phyloP scores from a whole-genome alignment of 1,140 invertebrate species.

The Wiebesia pumilae region DNA sequence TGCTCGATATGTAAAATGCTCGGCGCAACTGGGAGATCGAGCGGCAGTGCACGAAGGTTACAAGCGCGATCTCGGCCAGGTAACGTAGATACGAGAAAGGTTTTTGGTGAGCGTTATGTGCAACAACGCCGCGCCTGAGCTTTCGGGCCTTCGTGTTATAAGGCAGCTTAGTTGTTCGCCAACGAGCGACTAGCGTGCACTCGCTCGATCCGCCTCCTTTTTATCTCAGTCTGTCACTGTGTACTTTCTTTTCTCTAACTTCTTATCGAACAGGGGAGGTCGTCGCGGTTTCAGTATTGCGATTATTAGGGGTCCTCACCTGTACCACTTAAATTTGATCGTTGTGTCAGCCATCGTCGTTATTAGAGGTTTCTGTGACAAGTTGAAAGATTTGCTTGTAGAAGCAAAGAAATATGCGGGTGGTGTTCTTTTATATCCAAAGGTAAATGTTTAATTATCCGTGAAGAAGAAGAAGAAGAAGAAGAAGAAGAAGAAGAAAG shows the following conservation, averaged over 20 bases:
- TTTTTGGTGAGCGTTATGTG: background rate
- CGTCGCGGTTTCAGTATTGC: background rate
- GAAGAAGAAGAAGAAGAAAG: background rate
- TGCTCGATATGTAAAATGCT: background rate
- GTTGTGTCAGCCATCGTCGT: too few relatives aligned
- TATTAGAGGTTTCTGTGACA: background rate
- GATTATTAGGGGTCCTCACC: background rate
- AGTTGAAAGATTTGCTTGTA: background rate
- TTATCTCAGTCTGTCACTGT: background rate
- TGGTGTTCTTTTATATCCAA: background rate
- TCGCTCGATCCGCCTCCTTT: slow-evolving; percentile 43
- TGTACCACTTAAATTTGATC: background rate
- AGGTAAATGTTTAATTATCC: background rate
- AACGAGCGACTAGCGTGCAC: slow-evolving; percentile 63
- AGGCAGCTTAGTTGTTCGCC: slow-evolving; percentile 60
- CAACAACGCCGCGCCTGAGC: slow-evolving; percentile 11
- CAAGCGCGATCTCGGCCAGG: background rate
- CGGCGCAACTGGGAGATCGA: background rate
- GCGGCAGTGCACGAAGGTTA: background rate
- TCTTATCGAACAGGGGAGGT: background rate
- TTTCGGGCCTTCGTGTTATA: slow-evolving; percentile 22
- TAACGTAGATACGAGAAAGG: background rate
- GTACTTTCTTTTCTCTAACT: background rate
- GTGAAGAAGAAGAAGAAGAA: background rate
- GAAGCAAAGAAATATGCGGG: background rate